A percentile compares a stretch with the other conserved stretches of the same genome.
phyloP scores from a whole-genome alignment of 2,797 vertebrate genomes.

The Moxostoma hubbsi region DNA sequence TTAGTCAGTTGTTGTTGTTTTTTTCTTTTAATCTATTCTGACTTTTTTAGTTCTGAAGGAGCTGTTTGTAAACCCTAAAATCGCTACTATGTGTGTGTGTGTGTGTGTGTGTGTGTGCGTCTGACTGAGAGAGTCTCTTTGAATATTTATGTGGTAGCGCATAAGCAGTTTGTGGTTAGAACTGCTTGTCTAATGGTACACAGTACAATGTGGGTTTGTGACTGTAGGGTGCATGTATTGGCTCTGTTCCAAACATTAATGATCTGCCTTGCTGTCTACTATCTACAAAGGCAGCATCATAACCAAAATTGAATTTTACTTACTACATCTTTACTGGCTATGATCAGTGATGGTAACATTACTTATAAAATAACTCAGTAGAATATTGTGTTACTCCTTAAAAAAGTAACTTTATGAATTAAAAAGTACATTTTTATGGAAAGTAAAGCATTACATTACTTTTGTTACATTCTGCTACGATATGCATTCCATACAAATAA shows the following conservation, averaged over 20 bases:
- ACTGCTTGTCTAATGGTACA: neutral
- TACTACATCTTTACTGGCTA: neutral
- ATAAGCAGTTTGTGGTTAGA: neutral
- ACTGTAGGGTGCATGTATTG: neutral
- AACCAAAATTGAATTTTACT: neutral
- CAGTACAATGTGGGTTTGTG: neutral
- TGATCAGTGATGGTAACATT: too few relatives aligned
- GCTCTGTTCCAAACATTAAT: neutral
- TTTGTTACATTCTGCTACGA: too few relatives aligned
- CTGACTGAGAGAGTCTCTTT: neutral
- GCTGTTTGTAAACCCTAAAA: neutral
- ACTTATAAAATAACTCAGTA: too few relatives aligned
- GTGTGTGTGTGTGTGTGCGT: neutral
- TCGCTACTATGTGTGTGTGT: constrained; percentile 18
- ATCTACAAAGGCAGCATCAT: neutral
- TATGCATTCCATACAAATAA: too few relatives aligned
- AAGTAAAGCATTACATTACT: too few relatives aligned
- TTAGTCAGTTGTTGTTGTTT: neutral
- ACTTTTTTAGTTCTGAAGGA: neutral
- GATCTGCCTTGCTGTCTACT: neutral
- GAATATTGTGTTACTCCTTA: too few relatives aligned
- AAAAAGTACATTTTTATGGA: too few relatives aligned
- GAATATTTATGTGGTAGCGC: neutral
- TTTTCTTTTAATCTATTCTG: constrained; percentile 27
- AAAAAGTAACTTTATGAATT: too few relatives aligned